Base-by-base conservation (phyloP, 2,888 invertebrate genomes). In the Ectemnius cavifrons region DNA sequence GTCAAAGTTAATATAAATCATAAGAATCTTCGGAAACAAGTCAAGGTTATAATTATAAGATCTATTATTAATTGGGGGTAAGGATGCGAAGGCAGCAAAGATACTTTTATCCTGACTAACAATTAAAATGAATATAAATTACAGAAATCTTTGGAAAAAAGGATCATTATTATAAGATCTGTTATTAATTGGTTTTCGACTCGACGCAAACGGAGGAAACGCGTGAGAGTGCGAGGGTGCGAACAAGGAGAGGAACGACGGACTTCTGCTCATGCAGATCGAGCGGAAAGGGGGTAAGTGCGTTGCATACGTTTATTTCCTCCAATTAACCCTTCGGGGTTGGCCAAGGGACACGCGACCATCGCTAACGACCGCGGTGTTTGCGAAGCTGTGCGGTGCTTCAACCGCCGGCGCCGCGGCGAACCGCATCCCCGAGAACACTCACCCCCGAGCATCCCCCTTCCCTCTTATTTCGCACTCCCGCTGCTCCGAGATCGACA, bases 271-370 rank as follows among this genome's bases (percentile, higher is more conserved):
- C 71, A 74, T 78, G 68, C 67, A 69, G 72, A 72, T 73, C 71
- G 73, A 60, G 49, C 67, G 16, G 52, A 52, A 52, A 52, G 52
- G 52, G 52, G 52, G 5, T 52, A 52, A 16, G 68, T 65, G 69
- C 73, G 75, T 79, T 81, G 81, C 81, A 81, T 81, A 83, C 79
- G 81, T 81, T 81, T 81, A 81, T 81, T 81, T 79, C 88, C 86
- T 89, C 89, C 90, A 90, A 90, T 89, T 89, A 90, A 89, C 89
- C 89, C 88, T 88, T 89, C 87, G 86, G 86, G 87, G 70, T 63
- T 72, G 37, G 79, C 14, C 78, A 59, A 63, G 62, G 69, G 80
- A 85, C 84, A 85, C 80, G 85, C 84, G 84, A 87, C 88, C 86
- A 73, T 80, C 88, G 85, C 88, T 89, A 52, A 52, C 52, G 52